Conservation (phyloP, 2,888 invertebrate species). For the Alitta virens region DNA sequence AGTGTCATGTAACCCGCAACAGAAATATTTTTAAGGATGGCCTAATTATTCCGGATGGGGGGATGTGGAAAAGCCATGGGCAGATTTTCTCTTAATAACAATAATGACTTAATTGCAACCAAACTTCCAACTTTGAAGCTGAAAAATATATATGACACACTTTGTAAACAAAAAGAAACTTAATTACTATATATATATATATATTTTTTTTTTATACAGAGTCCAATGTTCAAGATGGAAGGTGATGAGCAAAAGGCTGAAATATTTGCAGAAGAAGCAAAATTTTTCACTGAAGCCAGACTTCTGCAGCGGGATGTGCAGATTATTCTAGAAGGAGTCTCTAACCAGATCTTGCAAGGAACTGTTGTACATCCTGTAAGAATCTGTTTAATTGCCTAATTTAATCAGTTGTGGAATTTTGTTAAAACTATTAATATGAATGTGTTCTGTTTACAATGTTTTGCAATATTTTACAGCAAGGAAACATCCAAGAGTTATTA, state of each 20-base stretch:
- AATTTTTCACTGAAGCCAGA: slow-evolving; percentile 87
- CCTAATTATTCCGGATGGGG: too few species aligned
- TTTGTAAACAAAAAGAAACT: too few species aligned
- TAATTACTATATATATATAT: too few species aligned
- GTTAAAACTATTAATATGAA: background rate
- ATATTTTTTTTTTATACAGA: slow-evolving; percentile 41
- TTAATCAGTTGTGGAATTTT: background rate
- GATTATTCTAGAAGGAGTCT: slow-evolving; percentile 80
- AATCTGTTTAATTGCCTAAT: slow-evolving; percentile 53
- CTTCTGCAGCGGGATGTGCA: slow-evolving; percentile 79
- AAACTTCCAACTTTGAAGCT: too few species aligned
- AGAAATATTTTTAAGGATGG: too few species aligned
- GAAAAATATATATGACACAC: too few species aligned
- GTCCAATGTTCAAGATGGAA: slow-evolving; percentile 73
- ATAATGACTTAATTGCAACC: too few species aligned
- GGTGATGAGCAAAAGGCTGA: slow-evolving; percentile 59
- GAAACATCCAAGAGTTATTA: slow-evolving; percentile 90
- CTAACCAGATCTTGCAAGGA: slow-evolving; percentile 85
- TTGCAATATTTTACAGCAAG: slow-evolving; percentile 57
- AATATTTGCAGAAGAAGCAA: slow-evolving; percentile 82
- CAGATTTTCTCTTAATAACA: too few species aligned
- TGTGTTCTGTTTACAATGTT: background rate
- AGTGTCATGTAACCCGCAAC: too few species aligned
- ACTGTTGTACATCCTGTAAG: slow-evolving; percentile 82
- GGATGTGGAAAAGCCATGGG: too few species aligned